Conservation (phyloP, 2,888 invertebrate genomes). For the Parapristionchus giblindavisi region DNA sequence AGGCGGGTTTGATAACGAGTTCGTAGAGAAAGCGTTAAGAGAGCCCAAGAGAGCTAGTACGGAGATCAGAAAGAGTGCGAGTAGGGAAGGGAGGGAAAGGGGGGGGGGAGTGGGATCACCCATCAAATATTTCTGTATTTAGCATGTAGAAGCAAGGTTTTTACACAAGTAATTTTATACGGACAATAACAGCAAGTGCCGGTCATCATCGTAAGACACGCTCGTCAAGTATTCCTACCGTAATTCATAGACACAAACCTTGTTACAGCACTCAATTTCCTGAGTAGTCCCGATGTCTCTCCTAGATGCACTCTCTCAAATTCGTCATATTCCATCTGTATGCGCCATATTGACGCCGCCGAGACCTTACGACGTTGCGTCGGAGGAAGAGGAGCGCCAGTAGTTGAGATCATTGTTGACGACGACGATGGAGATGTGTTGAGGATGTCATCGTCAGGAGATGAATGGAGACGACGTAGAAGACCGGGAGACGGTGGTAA, state of each 20-base stretch:
- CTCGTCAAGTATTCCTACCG: not conserved
- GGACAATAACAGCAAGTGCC: too few relatives aligned
- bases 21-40: too few relatives aligned
- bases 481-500: not conserved
- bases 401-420: not conserved
- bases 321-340: constrained; percentile 35
- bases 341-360: constrained; percentile 25
- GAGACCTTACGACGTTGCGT: constrained; percentile 5
- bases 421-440: not conserved
- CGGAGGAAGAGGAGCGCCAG: not conserved
- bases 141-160: too few relatives aligned
- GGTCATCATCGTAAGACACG: not conserved
- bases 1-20: too few relatives aligned
- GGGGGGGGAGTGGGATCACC: too few relatives aligned
- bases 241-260: constrained; percentile 7
- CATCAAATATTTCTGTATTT: too few relatives aligned
- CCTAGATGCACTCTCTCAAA: constrained; percentile 3
- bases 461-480: constrained; percentile 22
- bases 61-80: too few relatives aligned
- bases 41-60: too few relatives aligned
- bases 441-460: not conserved
- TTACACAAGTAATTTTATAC: too few relatives aligned
- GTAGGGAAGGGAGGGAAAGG: too few relatives aligned
- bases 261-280: constrained; percentile 22
- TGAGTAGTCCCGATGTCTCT: constrained; percentile 15